Conservation (phyloP, 2,888 invertebrate genomes). For the Quadriops clusia region DNA sequence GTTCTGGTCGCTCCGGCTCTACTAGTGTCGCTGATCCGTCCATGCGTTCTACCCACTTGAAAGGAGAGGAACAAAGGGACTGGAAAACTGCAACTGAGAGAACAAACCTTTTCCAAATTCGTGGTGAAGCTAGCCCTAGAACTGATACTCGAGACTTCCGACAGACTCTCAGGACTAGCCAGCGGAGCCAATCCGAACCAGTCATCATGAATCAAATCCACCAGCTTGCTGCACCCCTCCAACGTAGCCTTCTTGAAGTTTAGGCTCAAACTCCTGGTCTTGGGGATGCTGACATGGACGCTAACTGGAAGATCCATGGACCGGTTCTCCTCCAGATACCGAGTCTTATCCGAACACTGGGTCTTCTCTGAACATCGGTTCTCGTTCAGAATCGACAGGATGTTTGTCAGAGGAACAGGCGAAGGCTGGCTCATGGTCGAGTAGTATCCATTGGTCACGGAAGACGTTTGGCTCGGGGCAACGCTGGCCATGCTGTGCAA, state of each 20-base stretch:
- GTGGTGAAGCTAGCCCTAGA: slow-evolving; percentile 51
- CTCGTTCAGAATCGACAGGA: slow-evolving; percentile 15
- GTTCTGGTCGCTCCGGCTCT: too few species aligned
- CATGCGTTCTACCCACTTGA: too few species aligned
- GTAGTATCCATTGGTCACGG: slow-evolving; percentile 32
- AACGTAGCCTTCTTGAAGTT: slow-evolving; percentile 12
- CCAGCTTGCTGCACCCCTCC: slow-evolving; percentile 13
- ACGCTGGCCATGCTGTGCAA: slow-evolving; percentile 39
- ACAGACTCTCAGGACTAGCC: slow-evolving; percentile 72
- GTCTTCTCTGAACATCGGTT: slow-evolving; percentile 2
- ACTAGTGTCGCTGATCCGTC: too few species aligned
- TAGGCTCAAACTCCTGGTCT: slow-evolving; percentile 13
- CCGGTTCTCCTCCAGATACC: slow-evolving; percentile 5
- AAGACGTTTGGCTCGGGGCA: slow-evolving; percentile 27
- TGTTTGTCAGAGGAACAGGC: slow-evolving; percentile 22
- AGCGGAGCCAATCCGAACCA: slow-evolving; percentile 63
- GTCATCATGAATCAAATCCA: slow-evolving; percentile 48
- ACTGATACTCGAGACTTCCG: slow-evolving; percentile 67
- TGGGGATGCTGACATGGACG: slow-evolving; percentile 10
- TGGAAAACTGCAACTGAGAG: too few species aligned
- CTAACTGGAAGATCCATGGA: slow-evolving; percentile 10
- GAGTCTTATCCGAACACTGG: too few species aligned
- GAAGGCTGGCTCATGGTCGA: slow-evolving; percentile 30
- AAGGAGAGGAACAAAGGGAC: too few species aligned
- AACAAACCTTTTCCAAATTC: slow-evolving; percentile 30